A percentile compares a stretch with the other conserved stretches of the same genome.
These are phyloP conservation scores for Sminthurinus aureus DNA, from an alignment of 2,888 invertebrate genomes.

Conservation along the genomic window DNA sequence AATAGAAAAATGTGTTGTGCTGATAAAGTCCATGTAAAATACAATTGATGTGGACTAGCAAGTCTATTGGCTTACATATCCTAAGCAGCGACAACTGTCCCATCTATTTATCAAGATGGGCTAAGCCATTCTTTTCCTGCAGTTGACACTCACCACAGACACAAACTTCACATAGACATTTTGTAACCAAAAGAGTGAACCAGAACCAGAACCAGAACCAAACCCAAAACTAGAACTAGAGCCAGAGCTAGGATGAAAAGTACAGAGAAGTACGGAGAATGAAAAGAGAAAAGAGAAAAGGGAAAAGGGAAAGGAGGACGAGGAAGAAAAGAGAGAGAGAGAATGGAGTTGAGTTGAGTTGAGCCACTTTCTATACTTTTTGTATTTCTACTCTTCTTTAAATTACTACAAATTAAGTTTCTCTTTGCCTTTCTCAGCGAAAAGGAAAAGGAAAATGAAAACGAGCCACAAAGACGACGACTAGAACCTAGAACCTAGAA, in stretches of 20 bases:
- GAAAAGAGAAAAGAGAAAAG: not conserved
- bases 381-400: slow-evolving; percentile 16
- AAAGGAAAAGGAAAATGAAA: too few relatives aligned
- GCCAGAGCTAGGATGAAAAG: not conserved
- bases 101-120: slow-evolving; percentile 38
- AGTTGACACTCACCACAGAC: slow-evolving; percentile 26
- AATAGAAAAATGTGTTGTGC: slow-evolving; percentile 20
- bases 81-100: slow-evolving; percentile 20
- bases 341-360: not conserved
- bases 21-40: slow-evolving; percentile 25
- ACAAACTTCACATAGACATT: not conserved
- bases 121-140: slow-evolving; percentile 38
- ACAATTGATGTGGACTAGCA: slow-evolving; percentile 11
- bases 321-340: not conserved
- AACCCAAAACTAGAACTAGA: not conserved
- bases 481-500: too few relatives aligned
- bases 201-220: slow-evolving; percentile 15
- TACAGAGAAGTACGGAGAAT: too few relatives aligned
- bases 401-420: slow-evolving; percentile 29
- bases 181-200: not conserved
- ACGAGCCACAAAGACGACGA: too few relatives aligned
- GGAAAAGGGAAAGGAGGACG: not conserved
- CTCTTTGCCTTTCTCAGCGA: not conserved
- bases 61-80: not conserved
- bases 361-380: slow-evolving; percentile 8